These are phyloP conservation scores for Lepidocolaptes lacrymiger DNA, from an alignment of 2,797 vertebrate species.

Conservation along the genomic window DNA sequence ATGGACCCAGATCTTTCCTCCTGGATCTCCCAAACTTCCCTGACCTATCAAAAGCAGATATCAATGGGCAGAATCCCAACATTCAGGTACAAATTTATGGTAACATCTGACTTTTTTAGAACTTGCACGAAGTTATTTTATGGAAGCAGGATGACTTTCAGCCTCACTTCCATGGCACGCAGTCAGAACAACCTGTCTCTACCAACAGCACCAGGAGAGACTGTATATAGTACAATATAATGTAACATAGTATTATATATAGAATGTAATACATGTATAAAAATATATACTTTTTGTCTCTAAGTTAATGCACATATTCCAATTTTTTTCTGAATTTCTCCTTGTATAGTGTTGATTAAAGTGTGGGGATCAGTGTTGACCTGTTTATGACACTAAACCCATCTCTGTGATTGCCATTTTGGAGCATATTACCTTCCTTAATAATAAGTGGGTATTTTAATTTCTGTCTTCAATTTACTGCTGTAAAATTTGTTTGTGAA, in stretches of 20 bases:
- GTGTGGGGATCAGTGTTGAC: background rate
- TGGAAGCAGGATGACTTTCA: background rate
- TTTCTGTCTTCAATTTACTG: background rate
- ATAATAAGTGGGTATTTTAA: background rate
- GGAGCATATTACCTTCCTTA: background rate
- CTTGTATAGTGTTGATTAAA: background rate
- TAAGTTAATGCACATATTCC: background rate
- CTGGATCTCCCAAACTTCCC: constrained; percentile 96
- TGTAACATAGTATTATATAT: too few species aligned
- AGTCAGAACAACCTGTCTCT: background rate
- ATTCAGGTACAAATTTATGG: constrained; percentile 86
- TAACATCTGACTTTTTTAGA: background rate
- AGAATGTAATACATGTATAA: background rate
- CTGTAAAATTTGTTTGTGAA: background rate
- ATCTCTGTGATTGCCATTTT: background rate
- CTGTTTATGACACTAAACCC: background rate
- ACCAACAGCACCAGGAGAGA: background rate
- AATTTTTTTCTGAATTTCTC: background rate
- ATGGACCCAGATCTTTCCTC: constrained; percentile 89
- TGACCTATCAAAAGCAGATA: constrained; percentile 95
- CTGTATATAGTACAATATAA: background rate
- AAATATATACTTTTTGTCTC: background rate
- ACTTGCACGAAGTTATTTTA: background rate
- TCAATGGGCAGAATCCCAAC: constrained; percentile 96
- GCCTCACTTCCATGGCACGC: background rate